These are phyloP conservation scores for Lochmaea crataegi DNA, from an alignment of 2,888 invertebrate genomes.

Conservation along the genomic window DNA sequence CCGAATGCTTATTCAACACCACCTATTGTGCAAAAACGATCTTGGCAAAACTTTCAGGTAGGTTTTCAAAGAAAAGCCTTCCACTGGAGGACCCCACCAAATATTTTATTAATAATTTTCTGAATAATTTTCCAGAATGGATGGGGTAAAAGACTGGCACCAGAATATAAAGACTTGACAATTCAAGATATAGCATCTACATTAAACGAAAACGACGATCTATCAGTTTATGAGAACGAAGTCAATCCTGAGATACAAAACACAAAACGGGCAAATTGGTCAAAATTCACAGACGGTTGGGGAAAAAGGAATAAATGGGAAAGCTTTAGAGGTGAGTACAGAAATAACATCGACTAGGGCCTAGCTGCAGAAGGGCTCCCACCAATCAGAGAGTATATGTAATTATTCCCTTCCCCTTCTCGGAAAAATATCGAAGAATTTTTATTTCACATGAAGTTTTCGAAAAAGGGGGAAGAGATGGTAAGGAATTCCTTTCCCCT, in stretches of 20 bases:
- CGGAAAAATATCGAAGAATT: too few species aligned
- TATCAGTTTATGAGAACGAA: slow-evolving; percentile 50
- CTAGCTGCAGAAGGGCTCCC: too few species aligned
- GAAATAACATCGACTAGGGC: too few species aligned
- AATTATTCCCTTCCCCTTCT: too few species aligned
- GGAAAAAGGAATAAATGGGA: slow-evolving; percentile 77
- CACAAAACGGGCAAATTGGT: slow-evolving; percentile 76
- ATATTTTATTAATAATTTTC: neutral
- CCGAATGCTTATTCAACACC: slow-evolving; percentile 47
- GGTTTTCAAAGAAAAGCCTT: too few species aligned
- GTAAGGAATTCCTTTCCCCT: too few species aligned
- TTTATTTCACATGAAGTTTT: too few species aligned
- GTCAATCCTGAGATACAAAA: slow-evolving; percentile 53
- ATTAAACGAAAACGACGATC: slow-evolving; percentile 43
- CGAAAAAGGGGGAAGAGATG: too few species aligned
- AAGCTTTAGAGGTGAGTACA: slow-evolving; percentile 67
- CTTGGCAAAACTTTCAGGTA: slow-evolving; percentile 68
- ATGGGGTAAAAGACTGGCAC: slow-evolving; percentile 64
- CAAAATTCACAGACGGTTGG: slow-evolving; percentile 77
- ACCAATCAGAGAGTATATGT: too few species aligned
- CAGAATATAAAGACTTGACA: slow-evolving; percentile 57
- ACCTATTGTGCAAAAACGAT: slow-evolving; percentile 68
- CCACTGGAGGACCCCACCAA: too few species aligned
- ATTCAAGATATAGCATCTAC: slow-evolving; percentile 55
- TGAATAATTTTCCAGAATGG: slow-evolving; percentile 54